phyloP scores from a whole-genome alignment of 2,888 invertebrate species.

The Rhaphigaster nebulosa region DNA sequence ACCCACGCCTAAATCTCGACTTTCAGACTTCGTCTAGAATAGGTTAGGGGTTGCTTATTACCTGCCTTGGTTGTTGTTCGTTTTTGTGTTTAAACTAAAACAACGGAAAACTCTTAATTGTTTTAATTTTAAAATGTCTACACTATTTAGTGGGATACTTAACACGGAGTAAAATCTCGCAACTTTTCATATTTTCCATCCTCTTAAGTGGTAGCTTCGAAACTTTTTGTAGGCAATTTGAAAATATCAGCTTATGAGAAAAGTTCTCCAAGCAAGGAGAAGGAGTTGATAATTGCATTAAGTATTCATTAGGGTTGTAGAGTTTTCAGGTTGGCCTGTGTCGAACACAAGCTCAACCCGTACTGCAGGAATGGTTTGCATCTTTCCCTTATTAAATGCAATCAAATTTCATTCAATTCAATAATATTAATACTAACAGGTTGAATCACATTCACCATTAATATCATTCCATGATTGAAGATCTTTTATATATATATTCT shows the following conservation, averaged over 20 bases:
- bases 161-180: background rate
- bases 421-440: too few species aligned
- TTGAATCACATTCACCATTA: too few species aligned
- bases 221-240: conserved; percentile 11
- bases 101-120: too few species aligned
- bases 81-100: too few species aligned
- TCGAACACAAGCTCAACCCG: background rate
- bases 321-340: background rate
- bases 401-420: background rate
- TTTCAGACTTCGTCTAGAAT: too few species aligned
- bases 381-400: background rate
- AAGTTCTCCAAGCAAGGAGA: background rate
- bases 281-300: conserved; percentile 26
- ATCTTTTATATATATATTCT: too few species aligned
- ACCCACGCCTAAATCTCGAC: too few species aligned
- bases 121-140: background rate
- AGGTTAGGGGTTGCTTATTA: too few species aligned
- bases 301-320: conserved; percentile 13
- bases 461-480: too few species aligned
- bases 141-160: background rate
- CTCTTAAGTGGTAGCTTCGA: background rate
- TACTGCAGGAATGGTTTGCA: background rate
- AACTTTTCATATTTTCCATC: background rate
- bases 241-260: background rate
- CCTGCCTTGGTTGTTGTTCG: too few species aligned